Conservation (phyloP, 2,113 vertebrate genomes). For the Azemiops feae region DNA sequence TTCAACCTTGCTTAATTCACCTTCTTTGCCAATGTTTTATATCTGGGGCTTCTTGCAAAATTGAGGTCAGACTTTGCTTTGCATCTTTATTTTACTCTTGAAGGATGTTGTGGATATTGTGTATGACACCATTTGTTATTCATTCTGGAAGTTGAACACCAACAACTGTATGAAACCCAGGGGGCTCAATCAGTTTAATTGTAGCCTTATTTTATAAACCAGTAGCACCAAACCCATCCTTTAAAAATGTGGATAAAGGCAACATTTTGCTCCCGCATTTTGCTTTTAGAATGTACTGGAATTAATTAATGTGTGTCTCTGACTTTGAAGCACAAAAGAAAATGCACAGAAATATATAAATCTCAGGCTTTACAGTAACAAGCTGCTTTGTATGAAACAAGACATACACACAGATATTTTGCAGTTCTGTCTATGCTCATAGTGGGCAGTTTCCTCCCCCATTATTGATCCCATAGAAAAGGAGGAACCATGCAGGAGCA, state of each 20-base stretch:
- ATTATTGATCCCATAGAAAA: neutral
- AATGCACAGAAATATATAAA: constrained; percentile 30
- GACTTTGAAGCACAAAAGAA: neutral
- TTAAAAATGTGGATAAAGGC: constrained; percentile 22
- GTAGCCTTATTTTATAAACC: constrained; percentile 36
- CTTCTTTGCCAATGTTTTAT: neutral
- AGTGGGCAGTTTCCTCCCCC: too few relatives aligned
- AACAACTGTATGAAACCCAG: constrained; percentile 19
- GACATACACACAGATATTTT: neutral
- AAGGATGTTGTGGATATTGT: neutral
- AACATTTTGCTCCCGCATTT: constrained; percentile 18
- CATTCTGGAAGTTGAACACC: neutral
- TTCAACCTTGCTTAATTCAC: constrained; percentile 31
- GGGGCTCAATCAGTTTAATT: constrained; percentile 34
- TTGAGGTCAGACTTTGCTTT: constrained; percentile 25
- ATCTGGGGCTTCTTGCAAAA: constrained; percentile 15
- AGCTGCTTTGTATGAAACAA: neutral
- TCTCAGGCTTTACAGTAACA: neutral
- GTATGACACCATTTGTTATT: neutral
- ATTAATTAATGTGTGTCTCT: constrained; percentile 28
- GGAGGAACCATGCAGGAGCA: too few relatives aligned
- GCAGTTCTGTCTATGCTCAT: neutral
- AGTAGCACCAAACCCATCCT: constrained; percentile 5
- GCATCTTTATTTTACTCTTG: constrained; percentile 9
- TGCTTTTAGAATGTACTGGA: constrained; percentile 48